Base-by-base conservation (phyloP, 2,888 invertebrate species). In the Agonopterix arenella region DNA sequence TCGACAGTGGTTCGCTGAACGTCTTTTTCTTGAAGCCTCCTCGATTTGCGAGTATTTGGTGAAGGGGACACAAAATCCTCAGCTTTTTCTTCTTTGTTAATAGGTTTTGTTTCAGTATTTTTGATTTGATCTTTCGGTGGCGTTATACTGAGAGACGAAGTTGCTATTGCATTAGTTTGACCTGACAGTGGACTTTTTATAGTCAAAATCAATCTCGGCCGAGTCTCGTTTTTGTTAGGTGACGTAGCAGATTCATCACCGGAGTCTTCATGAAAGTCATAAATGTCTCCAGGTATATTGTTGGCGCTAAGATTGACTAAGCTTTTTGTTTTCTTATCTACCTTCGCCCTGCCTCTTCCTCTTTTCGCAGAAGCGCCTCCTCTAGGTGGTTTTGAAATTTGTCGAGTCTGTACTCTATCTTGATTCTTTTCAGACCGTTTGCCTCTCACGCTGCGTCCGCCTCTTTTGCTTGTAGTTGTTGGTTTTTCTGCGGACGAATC, bases 181-280 rank as follows among this genome's bases (percentile, higher is more conserved):
- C 90, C 85, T 4, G 86, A 81, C 4, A 89, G 85, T 0, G 94
- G 92, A 56, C 92, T 94, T 74, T 96, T 96, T 53, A 96, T 96
- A 0, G 96, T 96, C 44, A 96, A 84, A 60, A 96, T 95, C 45
- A 96, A 81, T 42, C 96, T 90, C 0, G 96, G 96, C 16, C 96
- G 90, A 50, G 90, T 79, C 68, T 92, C 91, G 44, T 70, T 62
- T 65, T 85, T 90, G 58, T 75, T 82, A 10, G 80, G 68, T 11
- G 83, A 77, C 44, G 76, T 69, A 38, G 86, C 74, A 10, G 86
- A 90, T 68, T 95, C 95, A 68, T 97, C 97, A 42, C 94, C 94
- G 4, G 96, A 95, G 74, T 97, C 97, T 70, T 97, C 97, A 60
- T 95, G 93, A 73, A 97, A 97, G 74, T 97, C 97, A 71, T 97